Conservation (phyloP, 2,797 vertebrate genomes). For the Micropoecilia bifurca region DNA sequence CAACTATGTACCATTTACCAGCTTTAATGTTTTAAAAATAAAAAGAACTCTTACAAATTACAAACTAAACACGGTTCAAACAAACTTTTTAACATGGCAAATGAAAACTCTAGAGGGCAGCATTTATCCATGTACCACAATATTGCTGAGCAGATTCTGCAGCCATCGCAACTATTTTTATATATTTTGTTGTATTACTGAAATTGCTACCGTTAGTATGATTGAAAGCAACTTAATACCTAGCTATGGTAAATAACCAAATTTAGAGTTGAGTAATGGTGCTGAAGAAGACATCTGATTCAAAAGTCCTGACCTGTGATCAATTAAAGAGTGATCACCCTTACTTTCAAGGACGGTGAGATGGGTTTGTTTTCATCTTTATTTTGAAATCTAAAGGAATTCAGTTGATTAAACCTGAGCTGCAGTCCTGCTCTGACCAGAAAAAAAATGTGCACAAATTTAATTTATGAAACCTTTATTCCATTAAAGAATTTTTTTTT, state of each 20-base stretch:
- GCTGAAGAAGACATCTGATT: background rate
- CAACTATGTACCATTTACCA: background rate
- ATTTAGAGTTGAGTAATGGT: background rate
- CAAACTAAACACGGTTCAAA: background rate
- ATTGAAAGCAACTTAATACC: background rate
- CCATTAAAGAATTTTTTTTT: background rate
- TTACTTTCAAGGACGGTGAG: background rate
- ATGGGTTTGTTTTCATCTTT: background rate
- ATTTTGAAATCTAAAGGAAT: background rate
- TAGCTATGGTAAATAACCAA: background rate
- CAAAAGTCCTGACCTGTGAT: background rate
- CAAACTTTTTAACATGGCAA: background rate
- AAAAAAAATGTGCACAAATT: background rate
- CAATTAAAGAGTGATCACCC: background rate
- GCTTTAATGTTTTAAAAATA: background rate
- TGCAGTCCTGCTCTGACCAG: background rate
- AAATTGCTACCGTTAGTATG: background rate
- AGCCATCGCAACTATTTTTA: background rate
- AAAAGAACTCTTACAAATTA: background rate
- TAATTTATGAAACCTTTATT: background rate
- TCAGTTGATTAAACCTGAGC: background rate
- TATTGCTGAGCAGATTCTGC: background rate
- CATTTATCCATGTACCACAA: slow-evolving; percentile 12
- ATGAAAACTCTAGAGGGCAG: slow-evolving; percentile 18
- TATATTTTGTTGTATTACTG: background rate